phyloP scores from a whole-genome alignment of 53 echinoderm and acorn worm species.

The Astropecten irregularis region DNA sequence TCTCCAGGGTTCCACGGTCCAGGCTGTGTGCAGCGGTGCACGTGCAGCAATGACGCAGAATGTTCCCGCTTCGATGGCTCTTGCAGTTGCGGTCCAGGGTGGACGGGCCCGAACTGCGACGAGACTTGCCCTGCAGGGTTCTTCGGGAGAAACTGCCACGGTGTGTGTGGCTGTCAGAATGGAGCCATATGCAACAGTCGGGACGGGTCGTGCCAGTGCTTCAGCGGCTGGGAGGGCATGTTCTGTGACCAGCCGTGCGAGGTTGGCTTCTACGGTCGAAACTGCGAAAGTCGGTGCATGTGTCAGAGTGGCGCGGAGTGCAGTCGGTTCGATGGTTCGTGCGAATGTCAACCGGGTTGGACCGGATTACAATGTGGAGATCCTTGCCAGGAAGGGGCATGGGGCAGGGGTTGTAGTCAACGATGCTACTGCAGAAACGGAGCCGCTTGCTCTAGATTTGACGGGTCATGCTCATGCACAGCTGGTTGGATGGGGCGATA shows the following conservation, averaged over 20 bases:
- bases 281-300: conserved; percentile 34
- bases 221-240: conserved; percentile 66
- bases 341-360: conserved; percentile 48
- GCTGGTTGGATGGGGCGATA: conserved; percentile 56
- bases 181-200: conserved; percentile 59
- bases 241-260: conserved; percentile 72
- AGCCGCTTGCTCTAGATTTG: conserved; percentile 35
- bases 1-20: conserved; percentile 51
- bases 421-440: conserved; percentile 47
- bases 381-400: conserved; percentile 32
- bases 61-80: conserved; percentile 87
- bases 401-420: conserved; percentile 19
- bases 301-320: conserved; percentile 55
- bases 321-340: conserved; percentile 59
- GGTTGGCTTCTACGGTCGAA: conserved; percentile 31
- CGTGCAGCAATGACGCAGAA: conserved; percentile 66
- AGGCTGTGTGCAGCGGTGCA: conserved; percentile 61
- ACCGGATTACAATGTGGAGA: conserved; percentile 25
- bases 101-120: conserved; percentile 71
- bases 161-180: conserved; percentile 70
- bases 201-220: conserved; percentile 71
- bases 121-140: conserved; percentile 50
- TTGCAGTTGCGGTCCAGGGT: conserved; percentile 73
- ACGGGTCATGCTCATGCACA: conserved; percentile 46
- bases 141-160: conserved; percentile 62